Evolutionary conservation across 2,888 invertebrate species (phyloP).

Genomic region (Urechis unicinctus): DNA sequence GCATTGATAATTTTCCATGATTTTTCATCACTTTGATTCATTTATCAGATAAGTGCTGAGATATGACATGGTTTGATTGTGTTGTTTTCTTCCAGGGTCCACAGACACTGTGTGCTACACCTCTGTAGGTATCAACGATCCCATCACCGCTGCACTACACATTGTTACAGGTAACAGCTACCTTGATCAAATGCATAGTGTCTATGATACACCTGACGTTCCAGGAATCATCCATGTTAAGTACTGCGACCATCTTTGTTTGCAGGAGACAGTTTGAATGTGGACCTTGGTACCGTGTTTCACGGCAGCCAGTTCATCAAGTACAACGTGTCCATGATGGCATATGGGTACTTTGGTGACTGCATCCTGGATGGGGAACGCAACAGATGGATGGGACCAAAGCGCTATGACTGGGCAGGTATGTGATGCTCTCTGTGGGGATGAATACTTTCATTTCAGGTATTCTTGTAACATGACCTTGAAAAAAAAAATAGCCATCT

Average conservation of each 20-base stretch:
- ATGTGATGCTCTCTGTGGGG: neutral
- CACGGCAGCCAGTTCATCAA: slow-evolving; percentile 57
- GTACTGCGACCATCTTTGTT: too few relatives aligned
- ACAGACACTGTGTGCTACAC: slow-evolving; percentile 62
- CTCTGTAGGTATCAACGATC: slow-evolving; percentile 68
- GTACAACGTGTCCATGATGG: slow-evolving; percentile 70
- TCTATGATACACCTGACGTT: too few relatives aligned
- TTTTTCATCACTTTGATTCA: too few relatives aligned
- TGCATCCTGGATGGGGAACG: slow-evolving; percentile 72
- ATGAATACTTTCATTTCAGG: neutral
- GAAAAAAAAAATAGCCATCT: too few relatives aligned
- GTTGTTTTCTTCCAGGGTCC: slow-evolving; percentile 31
- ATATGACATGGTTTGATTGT: neutral
- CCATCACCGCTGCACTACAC: slow-evolving; percentile 73
- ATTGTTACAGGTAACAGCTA: slow-evolving; percentile 65
- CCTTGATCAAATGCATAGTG: too few relatives aligned
- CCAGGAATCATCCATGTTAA: too few relatives aligned
- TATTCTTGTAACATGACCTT: too few relatives aligned
- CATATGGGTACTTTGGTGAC: slow-evolving; percentile 82
- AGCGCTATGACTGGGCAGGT: slow-evolving; percentile 74
- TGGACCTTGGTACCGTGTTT: slow-evolving; percentile 72
- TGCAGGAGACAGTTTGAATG: slow-evolving; percentile 61
- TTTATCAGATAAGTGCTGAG: too few relatives aligned
- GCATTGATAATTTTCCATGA: too few relatives aligned
- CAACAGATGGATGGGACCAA: slow-evolving; percentile 79